phyloP scores from a whole-genome alignment of 1,140 invertebrate species.

The Hydropsyche tenuis region DNA sequence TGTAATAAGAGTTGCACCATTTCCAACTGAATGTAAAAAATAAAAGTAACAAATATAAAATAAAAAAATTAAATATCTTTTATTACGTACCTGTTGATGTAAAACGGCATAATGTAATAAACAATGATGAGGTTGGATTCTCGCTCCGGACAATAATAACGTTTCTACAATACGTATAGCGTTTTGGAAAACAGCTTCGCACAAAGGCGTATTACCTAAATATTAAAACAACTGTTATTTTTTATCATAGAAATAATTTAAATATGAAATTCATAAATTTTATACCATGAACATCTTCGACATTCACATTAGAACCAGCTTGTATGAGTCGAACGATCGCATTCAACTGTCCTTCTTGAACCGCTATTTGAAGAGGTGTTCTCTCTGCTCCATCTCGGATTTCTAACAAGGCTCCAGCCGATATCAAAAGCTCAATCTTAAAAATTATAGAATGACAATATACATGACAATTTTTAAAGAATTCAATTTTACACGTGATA shows the following conservation, averaged over 20 bases:
- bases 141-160: slow-evolving; percentile 41
- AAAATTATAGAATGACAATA: not conserved
- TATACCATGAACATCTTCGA: slow-evolving; percentile 40
- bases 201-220: slow-evolving; percentile 44
- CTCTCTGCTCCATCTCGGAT: slow-evolving; percentile 42
- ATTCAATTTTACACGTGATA: not conserved
- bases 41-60: slow-evolving; percentile 8
- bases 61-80: not conserved
- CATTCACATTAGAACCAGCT: slow-evolving; percentile 43
- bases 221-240: slow-evolving; percentile 1
- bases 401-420: slow-evolving; percentile 41
- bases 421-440: slow-evolving; percentile 45
- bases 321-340: slow-evolving; percentile 38
- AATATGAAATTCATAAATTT: not conserved
- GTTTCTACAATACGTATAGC: slow-evolving; percentile 37
- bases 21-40: slow-evolving; percentile 35
- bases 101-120: slow-evolving; percentile 47
- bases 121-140: slow-evolving; percentile 44
- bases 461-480: not conserved
- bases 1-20: slow-evolving; percentile 51
- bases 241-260: not conserved
- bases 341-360: slow-evolving; percentile 32
- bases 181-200: slow-evolving; percentile 43
- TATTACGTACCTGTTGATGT: slow-evolving; percentile 45
- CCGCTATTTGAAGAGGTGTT: slow-evolving; percentile 40